Evolutionary conservation across 1,140 invertebrate species (phyloP).

Genomic region (Ostrea denselamellosa): DNA sequence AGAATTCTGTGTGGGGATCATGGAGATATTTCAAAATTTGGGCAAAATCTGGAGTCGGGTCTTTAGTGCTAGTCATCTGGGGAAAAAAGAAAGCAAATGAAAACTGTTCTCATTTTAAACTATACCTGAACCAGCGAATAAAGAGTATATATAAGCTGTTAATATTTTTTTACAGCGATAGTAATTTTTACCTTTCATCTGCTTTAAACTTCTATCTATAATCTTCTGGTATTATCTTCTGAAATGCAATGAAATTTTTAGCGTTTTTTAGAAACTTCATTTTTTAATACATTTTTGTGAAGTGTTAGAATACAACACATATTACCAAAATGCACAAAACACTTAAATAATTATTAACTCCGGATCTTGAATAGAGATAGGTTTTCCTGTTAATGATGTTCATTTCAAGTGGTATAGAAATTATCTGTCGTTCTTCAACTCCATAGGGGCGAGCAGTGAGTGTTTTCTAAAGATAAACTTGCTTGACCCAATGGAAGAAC

Average conservation of each 20-base stretch:
- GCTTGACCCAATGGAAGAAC: not conserved
- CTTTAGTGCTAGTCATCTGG: not conserved
- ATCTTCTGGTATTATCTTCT: not conserved
- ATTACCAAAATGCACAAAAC: slow-evolving; percentile 29
- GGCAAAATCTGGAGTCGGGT: not conserved
- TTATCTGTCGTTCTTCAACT: slow-evolving; percentile 18
- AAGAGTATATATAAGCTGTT: not conserved
- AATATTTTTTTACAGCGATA: too few species aligned
- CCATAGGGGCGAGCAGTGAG: not conserved
- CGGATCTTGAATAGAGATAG: not conserved
- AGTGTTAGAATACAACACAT: slow-evolving; percentile 29
- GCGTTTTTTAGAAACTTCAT: not conserved
- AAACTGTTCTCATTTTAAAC: not conserved
- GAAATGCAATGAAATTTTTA: not conserved
- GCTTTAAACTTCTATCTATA: not conserved
- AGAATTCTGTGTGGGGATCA: not conserved
- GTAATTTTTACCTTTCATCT: not conserved
- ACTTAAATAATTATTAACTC: slow-evolving; percentile 26
- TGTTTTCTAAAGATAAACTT: slow-evolving; percentile 18
- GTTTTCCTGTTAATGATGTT: slow-evolving; percentile 33
- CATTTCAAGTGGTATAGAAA: not conserved
- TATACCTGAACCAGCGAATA: not conserved
- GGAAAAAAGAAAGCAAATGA: not conserved
- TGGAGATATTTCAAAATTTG: slow-evolving; percentile 7
- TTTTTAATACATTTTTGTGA: not conserved